These are phyloP conservation scores for Cebidichthys violaceus DNA, from an alignment of 2,113 vertebrate species.

Conservation along the genomic window DNA sequence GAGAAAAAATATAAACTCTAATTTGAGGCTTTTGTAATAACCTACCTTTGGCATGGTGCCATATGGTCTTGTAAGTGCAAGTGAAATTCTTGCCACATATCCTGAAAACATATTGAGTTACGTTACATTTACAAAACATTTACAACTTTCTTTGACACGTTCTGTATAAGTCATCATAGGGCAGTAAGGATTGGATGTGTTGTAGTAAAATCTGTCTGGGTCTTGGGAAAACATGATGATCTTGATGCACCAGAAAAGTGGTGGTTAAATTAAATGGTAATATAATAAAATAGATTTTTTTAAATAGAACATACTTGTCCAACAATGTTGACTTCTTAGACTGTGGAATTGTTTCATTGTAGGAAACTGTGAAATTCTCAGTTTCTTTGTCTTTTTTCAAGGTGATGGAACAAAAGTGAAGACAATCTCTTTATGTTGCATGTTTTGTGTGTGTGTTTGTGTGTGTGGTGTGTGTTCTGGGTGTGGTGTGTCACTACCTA, in stretches of 20 bases:
- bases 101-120: conserved; percentile 54
- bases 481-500: conserved; percentile 49
- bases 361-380: not conserved
- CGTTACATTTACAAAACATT: conserved; percentile 26
- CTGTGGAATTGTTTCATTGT: not conserved
- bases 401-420: conserved; percentile 25
- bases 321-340: not conserved
- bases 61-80: conserved; percentile 20
- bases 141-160: conserved; percentile 12
- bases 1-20: conserved; percentile 41
- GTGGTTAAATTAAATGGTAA: too few relatives aligned
- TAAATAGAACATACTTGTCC: not conserved
- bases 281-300: not conserved
- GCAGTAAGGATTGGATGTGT: conserved; percentile 1
- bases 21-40: conserved; percentile 58
- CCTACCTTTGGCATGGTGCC: not conserved
- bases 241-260: not conserved
- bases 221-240: not conserved
- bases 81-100: conserved; percentile 66
- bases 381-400: not conserved
- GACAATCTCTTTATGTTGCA: conserved; percentile 35
- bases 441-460: not conserved
- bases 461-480: conserved; percentile 43
- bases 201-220: not conserved
- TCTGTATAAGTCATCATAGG: conserved; percentile 42